Evolutionary conservation across 1,140 invertebrate species (phyloP).

Genomic region (Chironomus tepperi): DNA sequence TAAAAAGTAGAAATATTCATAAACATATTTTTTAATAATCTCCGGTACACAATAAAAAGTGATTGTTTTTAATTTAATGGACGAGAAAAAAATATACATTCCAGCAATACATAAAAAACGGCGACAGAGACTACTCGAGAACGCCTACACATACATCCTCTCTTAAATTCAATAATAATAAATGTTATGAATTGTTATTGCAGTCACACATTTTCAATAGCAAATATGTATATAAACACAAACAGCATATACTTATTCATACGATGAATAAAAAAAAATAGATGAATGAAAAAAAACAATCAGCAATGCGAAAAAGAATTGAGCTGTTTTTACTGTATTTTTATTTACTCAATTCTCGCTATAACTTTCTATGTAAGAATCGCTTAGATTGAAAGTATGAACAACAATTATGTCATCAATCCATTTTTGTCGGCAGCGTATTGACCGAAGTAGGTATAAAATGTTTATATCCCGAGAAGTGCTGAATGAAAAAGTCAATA

Average conservation of each 20-base stretch:
- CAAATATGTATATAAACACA: not conserved
- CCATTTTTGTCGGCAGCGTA: not conserved
- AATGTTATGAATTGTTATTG: not conserved
- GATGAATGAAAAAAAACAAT: no score
- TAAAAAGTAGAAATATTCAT: no score
- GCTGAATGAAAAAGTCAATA: no score
- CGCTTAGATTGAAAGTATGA: not conserved
- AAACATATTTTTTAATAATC: not conserved
- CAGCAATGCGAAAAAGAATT: no score
- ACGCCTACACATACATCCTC: conserved; percentile 3
- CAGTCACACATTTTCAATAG: not conserved
- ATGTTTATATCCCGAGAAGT: no score
- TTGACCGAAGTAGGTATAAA: no score
- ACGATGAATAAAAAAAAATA: no score
- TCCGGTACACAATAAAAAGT: conserved; percentile 5
- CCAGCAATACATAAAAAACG: not conserved
- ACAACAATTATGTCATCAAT: conserved; percentile 22
- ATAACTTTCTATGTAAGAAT: not conserved
- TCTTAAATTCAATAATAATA: not conserved
- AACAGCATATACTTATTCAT: no score
- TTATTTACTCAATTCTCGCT: no score
- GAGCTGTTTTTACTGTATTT: no score
- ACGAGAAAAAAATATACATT: not conserved
- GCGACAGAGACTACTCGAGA: not conserved
- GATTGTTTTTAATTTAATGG: not conserved